These are phyloP conservation scores for Coregonus ussuriensis DNA, from an alignment of 2,797 vertebrate genomes.

Conservation along the genomic window DNA sequence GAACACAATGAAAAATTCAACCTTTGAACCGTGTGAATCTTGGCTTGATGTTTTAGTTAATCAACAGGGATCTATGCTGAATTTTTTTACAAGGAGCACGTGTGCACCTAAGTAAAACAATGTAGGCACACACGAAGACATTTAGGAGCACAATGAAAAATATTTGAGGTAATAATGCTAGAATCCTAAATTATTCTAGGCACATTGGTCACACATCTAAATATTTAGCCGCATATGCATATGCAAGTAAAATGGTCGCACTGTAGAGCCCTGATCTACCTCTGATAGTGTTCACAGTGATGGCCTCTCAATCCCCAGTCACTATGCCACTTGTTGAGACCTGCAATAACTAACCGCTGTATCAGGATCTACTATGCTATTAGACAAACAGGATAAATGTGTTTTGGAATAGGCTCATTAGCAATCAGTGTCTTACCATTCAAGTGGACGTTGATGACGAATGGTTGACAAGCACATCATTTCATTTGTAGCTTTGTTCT, in stretches of 20 bases:
- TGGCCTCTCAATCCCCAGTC: background rate
- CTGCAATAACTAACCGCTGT: background rate
- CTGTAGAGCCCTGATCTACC: background rate
- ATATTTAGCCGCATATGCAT: background rate
- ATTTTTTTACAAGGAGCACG: too few species aligned
- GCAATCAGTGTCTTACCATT: constrained; percentile 1
- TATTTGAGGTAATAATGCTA: too few species aligned
- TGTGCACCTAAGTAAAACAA: too few species aligned
- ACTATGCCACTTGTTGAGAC: background rate
- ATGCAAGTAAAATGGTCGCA: background rate
- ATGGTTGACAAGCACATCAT: constrained; percentile 26
- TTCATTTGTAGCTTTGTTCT: constrained; percentile 24
- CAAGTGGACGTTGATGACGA: constrained; percentile 14
- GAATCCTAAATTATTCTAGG: too few species aligned
- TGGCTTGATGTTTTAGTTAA: background rate
- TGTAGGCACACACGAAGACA: too few species aligned
- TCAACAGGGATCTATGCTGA: too few species aligned
- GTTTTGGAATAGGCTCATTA: constrained; percentile 14
- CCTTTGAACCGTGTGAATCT: background rate
- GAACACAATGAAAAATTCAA: background rate
- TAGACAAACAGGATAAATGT: constrained; percentile 11
- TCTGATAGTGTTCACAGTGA: background rate
- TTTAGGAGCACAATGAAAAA: too few species aligned
- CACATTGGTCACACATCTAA: background rate
- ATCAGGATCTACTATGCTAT: constrained; percentile 4